These are phyloP conservation scores for Netelia virgata DNA, from an alignment of 2,888 invertebrate genomes.

Conservation along the genomic window DNA sequence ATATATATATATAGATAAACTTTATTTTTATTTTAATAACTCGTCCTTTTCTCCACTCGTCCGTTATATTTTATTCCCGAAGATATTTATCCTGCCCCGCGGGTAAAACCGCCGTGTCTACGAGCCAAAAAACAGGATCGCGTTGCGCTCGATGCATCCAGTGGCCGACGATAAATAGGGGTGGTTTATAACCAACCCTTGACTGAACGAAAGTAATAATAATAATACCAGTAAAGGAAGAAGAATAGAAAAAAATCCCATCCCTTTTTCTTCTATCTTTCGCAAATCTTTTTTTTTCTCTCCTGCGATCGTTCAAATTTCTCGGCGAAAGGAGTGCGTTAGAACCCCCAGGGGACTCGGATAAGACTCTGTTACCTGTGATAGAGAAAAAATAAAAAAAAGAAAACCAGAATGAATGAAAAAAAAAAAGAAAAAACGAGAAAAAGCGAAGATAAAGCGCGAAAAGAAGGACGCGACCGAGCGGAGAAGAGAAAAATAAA, in stretches of 20 bases:
- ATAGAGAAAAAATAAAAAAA: conserved; percentile 48
- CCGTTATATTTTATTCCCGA: conserved; percentile 62
- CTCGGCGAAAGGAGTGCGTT: conserved; percentile 76
- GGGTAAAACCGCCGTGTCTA: conserved; percentile 18
- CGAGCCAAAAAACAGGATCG: conserved; percentile 23
- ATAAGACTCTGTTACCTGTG: conserved; percentile 58
- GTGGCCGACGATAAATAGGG: conserved; percentile 23
- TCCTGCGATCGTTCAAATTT: conserved; percentile 79
- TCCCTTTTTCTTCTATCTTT: conserved; percentile 48
- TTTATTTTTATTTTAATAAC: conserved; percentile 17
- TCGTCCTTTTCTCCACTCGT: conserved; percentile 30
- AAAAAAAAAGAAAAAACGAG: conserved; percentile 56
- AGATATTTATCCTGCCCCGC: conserved; percentile 33
- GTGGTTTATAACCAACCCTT: conserved; percentile 39
- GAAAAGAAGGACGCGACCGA: conserved; percentile 1
- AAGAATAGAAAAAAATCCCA: conserved; percentile 14
- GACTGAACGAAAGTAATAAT: background rate
- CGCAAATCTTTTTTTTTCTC: conserved; percentile 57
- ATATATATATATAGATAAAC: conserved; percentile 22
- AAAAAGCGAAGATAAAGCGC: conserved; percentile 3
- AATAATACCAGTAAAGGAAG: no score
- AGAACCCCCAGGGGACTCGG: conserved; percentile 47
- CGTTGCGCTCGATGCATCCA: conserved; percentile 7
- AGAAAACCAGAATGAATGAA: conserved; percentile 33
- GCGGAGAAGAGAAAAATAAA: conserved; percentile 54